Evolutionary conservation across 2,113 vertebrate genomes (phyloP).

Genomic region (Tyto alba): DNA sequence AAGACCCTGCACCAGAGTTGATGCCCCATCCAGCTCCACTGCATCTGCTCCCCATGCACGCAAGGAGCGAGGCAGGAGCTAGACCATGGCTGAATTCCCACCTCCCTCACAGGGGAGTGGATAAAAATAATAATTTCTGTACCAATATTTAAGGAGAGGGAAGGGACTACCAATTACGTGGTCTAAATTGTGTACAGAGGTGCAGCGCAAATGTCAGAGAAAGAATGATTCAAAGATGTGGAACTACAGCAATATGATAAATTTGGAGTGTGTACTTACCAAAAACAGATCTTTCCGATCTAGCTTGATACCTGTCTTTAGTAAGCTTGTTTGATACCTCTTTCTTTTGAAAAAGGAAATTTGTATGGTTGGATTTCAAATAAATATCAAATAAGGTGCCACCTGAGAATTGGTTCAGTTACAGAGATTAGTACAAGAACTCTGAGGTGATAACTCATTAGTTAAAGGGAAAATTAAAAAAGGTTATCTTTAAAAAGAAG

Average conservation of each 20-base stretch:
- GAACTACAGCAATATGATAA: neutral
- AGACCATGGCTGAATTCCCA: neutral
- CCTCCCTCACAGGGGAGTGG: rapidly evolving
- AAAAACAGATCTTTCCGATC: neutral
- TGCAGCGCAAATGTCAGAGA: neutral
- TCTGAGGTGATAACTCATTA: neutral
- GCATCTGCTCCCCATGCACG: neutral
- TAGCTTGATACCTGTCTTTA: neutral
- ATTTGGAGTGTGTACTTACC: rapidly evolving
- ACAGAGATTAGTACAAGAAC: neutral
- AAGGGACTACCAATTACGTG: neutral
- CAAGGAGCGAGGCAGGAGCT: neutral
- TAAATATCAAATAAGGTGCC: neutral
- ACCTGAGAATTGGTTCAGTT: neutral
- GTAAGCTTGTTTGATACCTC: neutral
- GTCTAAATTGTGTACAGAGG: neutral
- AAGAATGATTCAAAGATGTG: neutral
- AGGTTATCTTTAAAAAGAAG: neutral
- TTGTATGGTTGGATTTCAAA: neutral
- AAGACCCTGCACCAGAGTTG: rapidly evolving
- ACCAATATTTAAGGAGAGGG: neutral
- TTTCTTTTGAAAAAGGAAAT: neutral
- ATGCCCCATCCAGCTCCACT: neutral
- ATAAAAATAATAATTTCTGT: neutral
- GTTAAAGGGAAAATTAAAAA: neutral